Base-by-base conservation (phyloP, 2,113 vertebrate genomes). In the Pollimyrus isidori region DNA sequence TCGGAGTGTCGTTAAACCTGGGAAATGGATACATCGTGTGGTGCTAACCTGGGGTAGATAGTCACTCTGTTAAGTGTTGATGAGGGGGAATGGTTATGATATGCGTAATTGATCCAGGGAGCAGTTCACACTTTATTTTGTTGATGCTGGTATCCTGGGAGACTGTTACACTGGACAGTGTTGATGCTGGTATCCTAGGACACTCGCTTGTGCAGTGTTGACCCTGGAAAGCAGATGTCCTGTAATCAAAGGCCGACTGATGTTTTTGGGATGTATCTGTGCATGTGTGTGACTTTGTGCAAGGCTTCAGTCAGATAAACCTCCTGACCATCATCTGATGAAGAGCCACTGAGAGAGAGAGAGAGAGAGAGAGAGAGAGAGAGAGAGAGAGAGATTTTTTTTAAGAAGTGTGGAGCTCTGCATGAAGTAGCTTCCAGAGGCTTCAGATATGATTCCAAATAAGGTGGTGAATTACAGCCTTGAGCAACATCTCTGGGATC, bases 311-410 rank as follows among this genome's bases (percentile, higher is more conserved):
- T 90, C 84, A 88, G 91, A 91, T 90, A 93, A 91, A 92, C 90
- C 95, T 94, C 93, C 93, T 95, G 95, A 95, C 93, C 86, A 42
- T 95, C 95, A 96, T 94, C 95, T 96, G 96, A 96, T 11, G 80
- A 62, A 83, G 48, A 23, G 89, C 89, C 84, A 87, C 85, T 42
- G 90, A 48, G n/a, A 42, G 42, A 88, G 85, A 89, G 80, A 76
- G 85, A 56, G 48, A 86, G 62, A 76, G 80, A 84, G 15, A n/a
- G n/a, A n/a, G n/a, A n/a, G 90, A 48, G n/a, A 42, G 42, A 88
- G 85, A 89, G 80, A 76, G 85, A 56, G 48, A 86, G 62, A 76
- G 80, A 84, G 15, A n/a, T 50, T 53, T 7, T n/a, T 62, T n/a
- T 30, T 15, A 89, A 92, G 80, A 90, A 92, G 92, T 92, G 85